Conservation (phyloP, 2,797 vertebrate genomes). For the Argentina silus region DNA sequence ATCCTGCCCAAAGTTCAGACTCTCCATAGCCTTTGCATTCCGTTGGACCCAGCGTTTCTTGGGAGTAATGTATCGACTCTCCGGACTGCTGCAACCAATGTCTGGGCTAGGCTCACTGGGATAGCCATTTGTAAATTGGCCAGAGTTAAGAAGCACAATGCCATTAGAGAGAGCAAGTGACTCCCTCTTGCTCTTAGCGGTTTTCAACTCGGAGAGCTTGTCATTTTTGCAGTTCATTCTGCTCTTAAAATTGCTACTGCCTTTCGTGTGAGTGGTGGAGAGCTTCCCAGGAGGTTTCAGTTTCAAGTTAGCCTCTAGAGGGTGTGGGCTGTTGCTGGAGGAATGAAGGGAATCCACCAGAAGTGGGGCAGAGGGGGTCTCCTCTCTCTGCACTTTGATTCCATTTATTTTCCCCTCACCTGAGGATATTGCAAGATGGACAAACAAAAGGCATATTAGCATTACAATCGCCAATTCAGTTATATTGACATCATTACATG, state of each 20-base stretch:
- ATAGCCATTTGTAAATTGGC: conserved; percentile 92
- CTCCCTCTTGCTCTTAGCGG: conserved; percentile 76
- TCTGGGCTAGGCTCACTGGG: conserved; percentile 83
- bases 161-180: conserved; percentile 87
- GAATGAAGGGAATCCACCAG: conserved; percentile 74
- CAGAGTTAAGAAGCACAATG: conserved; percentile 77
- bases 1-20: conserved; percentile 83
- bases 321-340: conserved; percentile 81
- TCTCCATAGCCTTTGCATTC: conserved; percentile 87
- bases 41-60: conserved; percentile 92
- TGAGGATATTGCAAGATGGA: conserved; percentile 68
- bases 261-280: conserved; percentile 80
- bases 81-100: conserved; percentile 93
- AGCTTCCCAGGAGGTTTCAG: conserved; percentile 81
- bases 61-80: conserved; percentile 93
- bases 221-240: conserved; percentile 92
- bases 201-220: conserved; percentile 56
- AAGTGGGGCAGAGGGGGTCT: conserved; percentile 79
- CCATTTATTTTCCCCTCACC: conserved; percentile 88
- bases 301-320: conserved; percentile 76
- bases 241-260: conserved; percentile 85
- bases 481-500: too few relatives aligned
- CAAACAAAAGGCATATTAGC: not conserved
- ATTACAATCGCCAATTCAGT: not conserved
- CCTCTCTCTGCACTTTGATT: conserved; percentile 82